Base-by-base conservation (phyloP, 2,888 invertebrate genomes). In the Tortrix viridana region DNA sequence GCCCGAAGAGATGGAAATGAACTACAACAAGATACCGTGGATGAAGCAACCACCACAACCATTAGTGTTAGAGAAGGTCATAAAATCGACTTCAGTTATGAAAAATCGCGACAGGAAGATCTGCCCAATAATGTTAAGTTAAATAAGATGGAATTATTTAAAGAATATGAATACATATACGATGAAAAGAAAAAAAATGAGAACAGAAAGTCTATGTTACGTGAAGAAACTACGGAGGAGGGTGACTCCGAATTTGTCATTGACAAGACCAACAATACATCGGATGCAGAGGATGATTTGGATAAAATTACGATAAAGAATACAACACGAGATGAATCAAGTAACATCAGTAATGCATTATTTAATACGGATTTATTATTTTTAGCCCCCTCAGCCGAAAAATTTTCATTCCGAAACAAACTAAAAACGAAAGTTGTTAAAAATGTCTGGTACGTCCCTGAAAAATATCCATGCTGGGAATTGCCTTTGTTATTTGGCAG, bases 401-500 rank as follows among this genome's bases (percentile, higher is more conserved):
- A 66, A 60, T 43, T 73, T 5, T 54, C 70, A 37, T 43, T 69
- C 2, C 65, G 64, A 54, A 41, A 69, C 48, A 48, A 37, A 41
- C 56, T 57, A 37, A 66, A 67, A 6, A 65, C 62, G 23, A n/a
- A 41, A 23, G 23, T 18, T 38, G 66, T 66, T 12, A 9, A 14
- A 22, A 69, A 72, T 37, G 57, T 76, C 41, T 91, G 89, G 91
- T 90, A 86, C 62, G 82, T 86, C 2, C 81, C 86, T 22, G 86
- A 88, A 75, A 78, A 78, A 65, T 76, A 77, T 56, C 83, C 86
- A 14, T 91, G 91, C 73, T 91, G 89, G 89, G 76, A 88, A 38
- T 73, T 90, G 50, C 89, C 91, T 3, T 64, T 84, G 14, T 62
- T 91, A 16, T 86, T 84, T 69, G 91, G 85, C 58, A 81, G 82